Percentiles rank a stretch among this genome's conserved stretches.
Conservation (phyloP, 2,113 vertebrate species). For the Gallinago undulata region DNA sequence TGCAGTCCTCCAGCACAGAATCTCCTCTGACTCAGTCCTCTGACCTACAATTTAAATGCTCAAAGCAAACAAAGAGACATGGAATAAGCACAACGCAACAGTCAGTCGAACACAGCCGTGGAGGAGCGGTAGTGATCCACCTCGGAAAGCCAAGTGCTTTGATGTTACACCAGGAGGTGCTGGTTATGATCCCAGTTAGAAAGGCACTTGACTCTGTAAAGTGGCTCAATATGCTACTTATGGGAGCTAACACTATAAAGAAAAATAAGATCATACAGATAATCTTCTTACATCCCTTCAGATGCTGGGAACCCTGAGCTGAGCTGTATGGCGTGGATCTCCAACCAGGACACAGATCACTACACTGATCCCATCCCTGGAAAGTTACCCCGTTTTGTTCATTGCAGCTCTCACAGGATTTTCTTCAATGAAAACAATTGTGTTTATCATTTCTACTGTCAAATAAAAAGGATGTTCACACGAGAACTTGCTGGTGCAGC, state of each 20-base stretch:
- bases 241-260: background rate
- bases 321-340: accelerated
- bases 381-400: background rate
- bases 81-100: background rate
- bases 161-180: background rate
- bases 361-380: accelerated
- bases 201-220: background rate
- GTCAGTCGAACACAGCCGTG: background rate
- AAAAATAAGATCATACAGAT: background rate
- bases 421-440: background rate
- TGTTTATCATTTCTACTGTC: background rate
- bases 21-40: background rate
- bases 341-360: background rate
- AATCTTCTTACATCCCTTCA: background rate
- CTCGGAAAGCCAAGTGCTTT: background rate
- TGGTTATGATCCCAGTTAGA: background rate
- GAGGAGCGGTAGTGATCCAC: background rate
- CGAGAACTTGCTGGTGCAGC: background rate
- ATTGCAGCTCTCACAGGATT: background rate
- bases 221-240: background rate
- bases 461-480: background rate
- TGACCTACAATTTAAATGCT: background rate
- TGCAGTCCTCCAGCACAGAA: accelerated
- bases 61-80: background rate
- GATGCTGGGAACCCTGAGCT: background rate